A percentile compares a stretch with the other conserved stretches of the same genome.
These are phyloP conservation scores for Anthophora plumipes DNA, from an alignment of 2,888 invertebrate species.

Conservation along the genomic window DNA sequence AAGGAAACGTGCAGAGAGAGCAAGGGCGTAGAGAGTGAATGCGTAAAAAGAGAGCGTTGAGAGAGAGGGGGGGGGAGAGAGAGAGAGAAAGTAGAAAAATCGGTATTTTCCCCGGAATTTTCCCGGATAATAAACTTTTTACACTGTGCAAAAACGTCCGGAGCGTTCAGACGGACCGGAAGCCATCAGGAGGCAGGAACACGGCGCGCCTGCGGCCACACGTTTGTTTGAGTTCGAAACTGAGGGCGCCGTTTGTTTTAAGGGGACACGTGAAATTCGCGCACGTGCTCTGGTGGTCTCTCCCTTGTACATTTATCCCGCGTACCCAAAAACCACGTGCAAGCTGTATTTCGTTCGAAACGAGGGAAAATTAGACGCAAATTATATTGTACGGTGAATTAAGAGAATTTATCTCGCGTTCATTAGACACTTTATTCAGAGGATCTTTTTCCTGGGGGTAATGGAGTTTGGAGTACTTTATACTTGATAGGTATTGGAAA, in stretches of 20 bases:
- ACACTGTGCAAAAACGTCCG: neutral
- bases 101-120: neutral
- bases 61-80: too few relatives aligned
- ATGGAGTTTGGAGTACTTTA: neutral
- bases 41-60: too few relatives aligned
- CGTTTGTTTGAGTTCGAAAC: conserved; percentile 44
- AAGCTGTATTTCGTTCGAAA: neutral
- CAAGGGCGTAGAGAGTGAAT: too few relatives aligned
- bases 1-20: too few relatives aligned
- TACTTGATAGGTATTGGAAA: neutral
- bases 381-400: neutral
- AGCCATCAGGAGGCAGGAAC: neutral
- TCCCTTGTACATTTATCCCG: conserved; percentile 37
- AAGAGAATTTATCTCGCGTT: neutral
- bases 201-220: neutral
- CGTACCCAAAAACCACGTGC: conserved; percentile 17
- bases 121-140: neutral
- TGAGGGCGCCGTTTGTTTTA: conserved; percentile 51
- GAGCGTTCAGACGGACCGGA: neutral
- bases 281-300: conserved; percentile 14
- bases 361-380: conserved; percentile 15
- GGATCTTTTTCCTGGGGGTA: neutral
- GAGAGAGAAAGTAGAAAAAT: neutral
- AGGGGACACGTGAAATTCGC: conserved; percentile 48
- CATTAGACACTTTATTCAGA: neutral